A percentile compares a stretch with the other conserved stretches of the same genome.
phyloP scores from a whole-genome alignment of 2,113 vertebrate species.

The Myrmecophaga tridactyla region DNA sequence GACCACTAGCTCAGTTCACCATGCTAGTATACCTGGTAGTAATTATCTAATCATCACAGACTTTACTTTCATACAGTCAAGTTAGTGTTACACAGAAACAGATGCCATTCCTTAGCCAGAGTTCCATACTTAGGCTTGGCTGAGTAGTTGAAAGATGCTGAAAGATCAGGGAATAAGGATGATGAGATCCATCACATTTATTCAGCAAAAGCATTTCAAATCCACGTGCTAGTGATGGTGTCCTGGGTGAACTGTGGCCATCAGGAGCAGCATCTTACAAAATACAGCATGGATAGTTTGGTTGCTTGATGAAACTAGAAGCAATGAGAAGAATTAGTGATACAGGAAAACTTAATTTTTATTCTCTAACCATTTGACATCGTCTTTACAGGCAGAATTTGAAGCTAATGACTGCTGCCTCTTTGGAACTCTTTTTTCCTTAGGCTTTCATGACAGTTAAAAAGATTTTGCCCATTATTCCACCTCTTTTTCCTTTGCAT shows the following conservation, averaged over 20 bases:
- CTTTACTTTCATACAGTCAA: not conserved
- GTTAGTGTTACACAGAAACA: not conserved
- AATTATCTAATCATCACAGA: not conserved
- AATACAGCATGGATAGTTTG: not conserved
- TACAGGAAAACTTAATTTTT: not conserved
- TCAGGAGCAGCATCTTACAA: not conserved
- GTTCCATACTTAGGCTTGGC: not conserved
- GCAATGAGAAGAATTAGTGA: not conserved
- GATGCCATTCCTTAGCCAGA: not conserved
- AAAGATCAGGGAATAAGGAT: not conserved
- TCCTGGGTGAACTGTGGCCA: not conserved
- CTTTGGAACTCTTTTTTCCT: not conserved
- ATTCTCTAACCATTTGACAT: not conserved
- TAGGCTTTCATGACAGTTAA: not conserved
- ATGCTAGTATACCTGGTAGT: not conserved
- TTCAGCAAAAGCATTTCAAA: not conserved
- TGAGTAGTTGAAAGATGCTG: not conserved
- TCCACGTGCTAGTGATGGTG: not conserved
- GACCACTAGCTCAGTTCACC: not conserved
- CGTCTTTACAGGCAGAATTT: not conserved
- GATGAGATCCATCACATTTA: not conserved
- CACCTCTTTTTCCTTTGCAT: not conserved
- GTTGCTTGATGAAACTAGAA: not conserved
- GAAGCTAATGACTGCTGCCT: not conserved
- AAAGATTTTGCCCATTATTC: not conserved